These are phyloP conservation scores for Ophioderma brevispina DNA, from an alignment of 35 echinoderm and acorn worm genomes.

Conservation along the genomic window DNA sequence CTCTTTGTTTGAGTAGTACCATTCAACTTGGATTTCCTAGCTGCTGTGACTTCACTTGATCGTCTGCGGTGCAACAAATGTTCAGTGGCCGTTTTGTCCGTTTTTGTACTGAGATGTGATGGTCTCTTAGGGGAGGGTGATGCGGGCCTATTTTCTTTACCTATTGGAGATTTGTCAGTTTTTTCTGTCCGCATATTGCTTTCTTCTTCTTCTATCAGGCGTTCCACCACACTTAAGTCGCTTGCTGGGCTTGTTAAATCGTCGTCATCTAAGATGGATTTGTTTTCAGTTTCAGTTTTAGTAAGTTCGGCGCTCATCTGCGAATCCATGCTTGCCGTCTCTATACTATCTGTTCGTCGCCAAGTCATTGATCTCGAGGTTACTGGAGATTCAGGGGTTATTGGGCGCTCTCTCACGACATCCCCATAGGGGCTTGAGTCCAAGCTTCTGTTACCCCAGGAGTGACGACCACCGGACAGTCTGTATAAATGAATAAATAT, in stretches of 20 bases:
- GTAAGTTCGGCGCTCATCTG: neutral
- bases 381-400: neutral
- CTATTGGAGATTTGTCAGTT: neutral
- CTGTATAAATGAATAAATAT: neutral
- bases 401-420: neutral
- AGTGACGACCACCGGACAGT: neutral
- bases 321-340: neutral
- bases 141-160: neutral
- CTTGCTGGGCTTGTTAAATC: neutral
- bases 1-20: slow-evolving; percentile 25
- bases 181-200: neutral
- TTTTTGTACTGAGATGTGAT: neutral
- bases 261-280: neutral
- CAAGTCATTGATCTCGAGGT: neutral
- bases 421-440: neutral
- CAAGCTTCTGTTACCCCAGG: neutral
- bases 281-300: neutral
- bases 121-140: slow-evolving; percentile 12
- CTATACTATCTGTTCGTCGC: neutral
- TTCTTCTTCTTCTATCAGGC: neutral
- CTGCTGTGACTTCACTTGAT: slow-evolving; percentile 27
- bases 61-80: slow-evolving; percentile 61
- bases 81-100: slow-evolving; percentile 64
- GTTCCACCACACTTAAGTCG: neutral
- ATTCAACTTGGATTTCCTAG: neutral